phyloP scores from a whole-genome alignment of 2,113 vertebrate genomes.

The Aegithalos caudatus region DNA sequence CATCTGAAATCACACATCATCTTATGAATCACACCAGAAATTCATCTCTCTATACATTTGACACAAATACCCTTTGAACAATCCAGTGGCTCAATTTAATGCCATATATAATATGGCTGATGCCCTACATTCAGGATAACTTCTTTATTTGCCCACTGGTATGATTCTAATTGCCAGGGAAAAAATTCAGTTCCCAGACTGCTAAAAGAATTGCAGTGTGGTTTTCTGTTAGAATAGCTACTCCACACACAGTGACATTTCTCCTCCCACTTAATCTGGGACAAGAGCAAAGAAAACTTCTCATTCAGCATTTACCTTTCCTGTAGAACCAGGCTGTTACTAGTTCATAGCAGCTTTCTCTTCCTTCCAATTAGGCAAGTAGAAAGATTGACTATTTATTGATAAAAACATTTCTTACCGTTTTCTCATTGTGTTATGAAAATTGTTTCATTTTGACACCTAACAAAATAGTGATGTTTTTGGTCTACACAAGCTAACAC shows the following conservation, averaged over 20 bases:
- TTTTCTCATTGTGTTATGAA: constrained; percentile 13
- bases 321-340: constrained; percentile 2
- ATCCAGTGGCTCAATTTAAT: background rate
- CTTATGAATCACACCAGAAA: background rate
- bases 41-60: background rate
- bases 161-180: background rate
- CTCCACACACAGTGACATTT: background rate
- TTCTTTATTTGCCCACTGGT: background rate
- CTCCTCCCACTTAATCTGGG: background rate
- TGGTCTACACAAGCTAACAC: background rate
- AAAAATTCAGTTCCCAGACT: background rate
- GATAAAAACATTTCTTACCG: background rate
- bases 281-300: constrained; percentile 14
- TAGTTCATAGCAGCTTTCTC: background rate
- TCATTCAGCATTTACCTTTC: background rate
- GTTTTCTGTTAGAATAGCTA: background rate
- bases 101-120: background rate
- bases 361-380: background rate
- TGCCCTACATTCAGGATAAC: background rate
- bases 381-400: background rate
- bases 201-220: background rate
- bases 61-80: background rate
- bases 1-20: background rate
- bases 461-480: background rate
- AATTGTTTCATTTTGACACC: background rate